Conservation (phyloP, 1,140 invertebrate species). For the Bombus breviceps region DNA sequence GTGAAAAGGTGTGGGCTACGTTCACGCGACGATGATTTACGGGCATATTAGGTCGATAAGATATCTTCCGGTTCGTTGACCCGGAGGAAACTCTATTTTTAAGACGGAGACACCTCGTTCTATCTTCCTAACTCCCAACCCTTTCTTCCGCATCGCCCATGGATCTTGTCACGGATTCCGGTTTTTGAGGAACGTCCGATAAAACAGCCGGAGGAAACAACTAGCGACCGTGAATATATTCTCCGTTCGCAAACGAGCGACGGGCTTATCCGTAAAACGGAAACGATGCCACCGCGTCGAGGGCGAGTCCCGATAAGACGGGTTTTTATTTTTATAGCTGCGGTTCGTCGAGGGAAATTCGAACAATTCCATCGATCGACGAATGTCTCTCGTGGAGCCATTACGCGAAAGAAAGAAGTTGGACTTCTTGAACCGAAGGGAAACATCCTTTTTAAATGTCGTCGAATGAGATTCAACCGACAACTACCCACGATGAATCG, state of each 20-base stretch:
- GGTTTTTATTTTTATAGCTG: background rate
- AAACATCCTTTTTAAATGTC: background rate
- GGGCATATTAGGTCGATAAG: conserved; percentile 77
- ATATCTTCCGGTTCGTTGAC: conserved; percentile 77
- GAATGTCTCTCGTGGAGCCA: background rate
- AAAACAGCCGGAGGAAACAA: conserved; percentile 44
- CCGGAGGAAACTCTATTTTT: conserved; percentile 74
- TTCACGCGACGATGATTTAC: conserved; percentile 78
- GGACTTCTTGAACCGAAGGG: background rate
- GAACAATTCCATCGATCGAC: conserved; percentile 22
- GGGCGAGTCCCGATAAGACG: conserved; percentile 1
- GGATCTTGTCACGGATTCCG: conserved; percentile 23
- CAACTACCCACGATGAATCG: conserved; percentile 18
- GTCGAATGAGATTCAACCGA: background rate
- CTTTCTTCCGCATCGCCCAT: background rate
- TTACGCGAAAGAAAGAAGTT: background rate
- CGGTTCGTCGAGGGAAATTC: background rate
- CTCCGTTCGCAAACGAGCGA: background rate
- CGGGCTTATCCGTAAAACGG: background rate
- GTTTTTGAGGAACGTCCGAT: conserved; percentile 44
- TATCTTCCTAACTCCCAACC: conserved; percentile 38
- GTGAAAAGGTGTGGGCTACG: conserved; percentile 76
- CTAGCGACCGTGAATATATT: background rate
- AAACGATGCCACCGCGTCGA: background rate
- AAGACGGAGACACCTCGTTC: conserved; percentile 61